These are phyloP conservation scores for Oncorhynchus tshawytscha DNA, from an alignment of 2,113 vertebrate species.

Conservation along the genomic window DNA sequence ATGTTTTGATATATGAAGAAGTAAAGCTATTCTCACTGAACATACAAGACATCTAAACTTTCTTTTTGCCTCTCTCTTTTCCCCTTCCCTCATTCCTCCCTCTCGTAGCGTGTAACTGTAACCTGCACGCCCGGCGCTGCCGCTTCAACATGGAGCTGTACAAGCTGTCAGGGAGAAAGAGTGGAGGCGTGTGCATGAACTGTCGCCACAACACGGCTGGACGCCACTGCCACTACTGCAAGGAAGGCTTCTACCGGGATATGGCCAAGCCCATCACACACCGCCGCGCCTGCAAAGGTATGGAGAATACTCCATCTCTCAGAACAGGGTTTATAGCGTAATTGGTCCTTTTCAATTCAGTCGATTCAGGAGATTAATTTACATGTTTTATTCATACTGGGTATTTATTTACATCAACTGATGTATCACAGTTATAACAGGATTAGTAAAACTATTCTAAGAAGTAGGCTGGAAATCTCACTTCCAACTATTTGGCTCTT, in stretches of 20 bases:
- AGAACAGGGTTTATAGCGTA: no score
- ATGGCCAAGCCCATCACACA: constrained; percentile 83
- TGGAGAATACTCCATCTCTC: constrained; percentile 16
- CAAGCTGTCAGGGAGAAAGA: constrained; percentile 87
- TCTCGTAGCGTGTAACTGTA: constrained; percentile 90
- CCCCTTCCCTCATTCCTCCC: neutral
- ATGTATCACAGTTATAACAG: no score
- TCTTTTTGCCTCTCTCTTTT: constrained; percentile 19
- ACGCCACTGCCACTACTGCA: constrained; percentile 95
- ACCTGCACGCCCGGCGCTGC: constrained; percentile 88
- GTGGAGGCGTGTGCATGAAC: constrained; percentile 89
- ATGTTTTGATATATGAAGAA: no score
- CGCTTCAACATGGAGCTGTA: constrained; percentile 95
- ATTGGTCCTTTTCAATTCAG: no score
- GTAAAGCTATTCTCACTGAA: no score
- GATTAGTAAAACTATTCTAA: neutral
- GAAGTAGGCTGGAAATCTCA: neutral
- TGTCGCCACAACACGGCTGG: constrained; percentile 90
- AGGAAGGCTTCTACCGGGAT: constrained; percentile 93
- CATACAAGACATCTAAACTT: neutral
- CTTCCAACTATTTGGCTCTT: neutral
- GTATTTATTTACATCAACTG: no score
- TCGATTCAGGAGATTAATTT: no score
- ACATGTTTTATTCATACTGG: no score
- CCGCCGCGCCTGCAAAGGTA: constrained; percentile 91